Evolutionary conservation across 2,113 vertebrate genomes (phyloP).

Genomic region (Chloropsis hardwickii): DNA sequence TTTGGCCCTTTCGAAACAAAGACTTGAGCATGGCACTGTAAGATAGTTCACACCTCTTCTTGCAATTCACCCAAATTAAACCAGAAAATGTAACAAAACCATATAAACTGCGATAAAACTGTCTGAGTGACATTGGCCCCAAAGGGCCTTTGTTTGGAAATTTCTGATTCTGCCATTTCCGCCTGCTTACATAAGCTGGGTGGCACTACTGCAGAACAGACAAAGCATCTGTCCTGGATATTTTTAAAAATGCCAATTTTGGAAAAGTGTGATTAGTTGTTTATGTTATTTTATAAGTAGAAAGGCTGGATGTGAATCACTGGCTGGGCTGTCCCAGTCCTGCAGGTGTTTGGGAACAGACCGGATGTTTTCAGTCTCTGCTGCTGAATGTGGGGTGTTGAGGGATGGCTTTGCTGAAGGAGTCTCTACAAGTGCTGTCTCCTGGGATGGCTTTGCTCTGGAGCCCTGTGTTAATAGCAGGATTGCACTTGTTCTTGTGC

Average conservation of each 20-base stretch:
- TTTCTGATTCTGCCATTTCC: neutral
- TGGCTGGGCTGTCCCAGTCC: neutral
- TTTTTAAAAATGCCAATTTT: slow-evolving; percentile 19
- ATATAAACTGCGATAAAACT: neutral
- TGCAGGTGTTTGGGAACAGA: neutral
- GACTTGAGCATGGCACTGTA: neutral
- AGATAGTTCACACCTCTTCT: neutral
- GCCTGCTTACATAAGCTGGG: neutral
- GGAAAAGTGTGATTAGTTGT: neutral
- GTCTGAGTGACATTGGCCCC: neutral
- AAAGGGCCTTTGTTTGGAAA: neutral
- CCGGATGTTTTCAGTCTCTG: neutral
- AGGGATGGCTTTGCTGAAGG: neutral
- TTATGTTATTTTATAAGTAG: neutral
- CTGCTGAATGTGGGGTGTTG: neutral
- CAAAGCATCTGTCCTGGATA: slow-evolving; percentile 12
- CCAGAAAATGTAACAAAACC: neutral
- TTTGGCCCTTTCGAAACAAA: neutral
- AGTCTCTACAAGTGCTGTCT: neutral
- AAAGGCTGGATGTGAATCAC: neutral
- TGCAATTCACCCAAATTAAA: neutral
- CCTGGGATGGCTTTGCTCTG: neutral
- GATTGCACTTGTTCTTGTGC: neutral
- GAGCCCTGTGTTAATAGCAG: neutral
- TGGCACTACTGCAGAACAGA: neutral